Conservation (phyloP, 2,113 vertebrate species). For the Xiphophorus couchianus region DNA sequence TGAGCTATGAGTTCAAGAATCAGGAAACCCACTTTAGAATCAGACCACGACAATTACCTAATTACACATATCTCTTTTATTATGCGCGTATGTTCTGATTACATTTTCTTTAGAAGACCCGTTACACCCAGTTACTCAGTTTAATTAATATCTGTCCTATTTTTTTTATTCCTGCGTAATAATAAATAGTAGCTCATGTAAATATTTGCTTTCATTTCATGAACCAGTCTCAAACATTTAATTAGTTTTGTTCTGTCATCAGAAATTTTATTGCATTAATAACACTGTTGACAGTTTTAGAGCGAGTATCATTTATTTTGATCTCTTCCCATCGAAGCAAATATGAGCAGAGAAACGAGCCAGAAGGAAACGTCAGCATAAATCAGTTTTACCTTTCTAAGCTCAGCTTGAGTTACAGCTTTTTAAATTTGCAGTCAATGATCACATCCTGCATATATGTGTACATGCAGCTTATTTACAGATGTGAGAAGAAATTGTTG, state of each 20-base stretch:
- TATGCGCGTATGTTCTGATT: neutral
- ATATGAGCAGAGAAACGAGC: slow-evolving; percentile 15
- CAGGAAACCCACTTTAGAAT: neutral
- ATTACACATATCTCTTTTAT: neutral
- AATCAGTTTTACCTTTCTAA: neutral
- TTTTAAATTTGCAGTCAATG: slow-evolving; percentile 6
- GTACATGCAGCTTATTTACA: neutral
- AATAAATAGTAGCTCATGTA: neutral
- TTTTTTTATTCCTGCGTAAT: neutral
- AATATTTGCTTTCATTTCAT: neutral
- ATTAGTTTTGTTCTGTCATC: neutral
- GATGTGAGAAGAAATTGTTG: neutral
- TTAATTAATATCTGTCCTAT: neutral
- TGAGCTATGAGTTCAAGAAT: neutral
- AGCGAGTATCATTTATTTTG: no score
- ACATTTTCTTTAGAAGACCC: neutral
- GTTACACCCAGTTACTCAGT: neutral
- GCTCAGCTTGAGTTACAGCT: slow-evolving; percentile 15
- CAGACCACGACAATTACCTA: neutral
- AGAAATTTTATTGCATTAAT: neutral
- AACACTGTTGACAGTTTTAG: neutral
- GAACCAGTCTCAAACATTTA: neutral
- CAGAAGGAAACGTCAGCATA: neutral
- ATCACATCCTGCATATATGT: neutral
- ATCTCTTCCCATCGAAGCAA: slow-evolving; percentile 16